phyloP scores from a whole-genome alignment of 1,140 invertebrate species.

The Matsumurasca onukii region DNA sequence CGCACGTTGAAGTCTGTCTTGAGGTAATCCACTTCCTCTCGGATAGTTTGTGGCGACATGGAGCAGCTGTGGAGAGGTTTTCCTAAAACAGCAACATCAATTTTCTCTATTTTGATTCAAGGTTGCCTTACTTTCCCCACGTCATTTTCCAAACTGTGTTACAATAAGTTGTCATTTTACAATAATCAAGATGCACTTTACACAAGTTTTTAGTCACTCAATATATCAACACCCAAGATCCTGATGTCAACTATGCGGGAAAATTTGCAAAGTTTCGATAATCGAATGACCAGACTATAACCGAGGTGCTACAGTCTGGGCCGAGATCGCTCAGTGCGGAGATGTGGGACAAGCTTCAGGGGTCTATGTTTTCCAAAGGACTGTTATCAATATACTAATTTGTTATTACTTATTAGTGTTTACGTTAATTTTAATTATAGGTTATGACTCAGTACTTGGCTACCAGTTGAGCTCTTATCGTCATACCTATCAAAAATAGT shows the following conservation, averaged over 20 bases:
- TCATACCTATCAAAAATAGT: too few relatives aligned
- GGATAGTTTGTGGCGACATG: slow-evolving; percentile 65
- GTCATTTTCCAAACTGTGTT: not conserved
- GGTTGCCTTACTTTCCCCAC: not conserved
- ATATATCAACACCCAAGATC: not conserved
- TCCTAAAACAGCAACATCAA: slow-evolving; percentile 42
- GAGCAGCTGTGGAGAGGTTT: slow-evolving; percentile 70
- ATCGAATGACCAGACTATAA: too few relatives aligned
- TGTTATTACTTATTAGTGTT: too few relatives aligned
- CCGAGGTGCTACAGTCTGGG: too few relatives aligned
- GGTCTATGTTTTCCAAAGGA: too few relatives aligned
- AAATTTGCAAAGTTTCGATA: not conserved
- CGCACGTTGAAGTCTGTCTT: slow-evolving; percentile 85
- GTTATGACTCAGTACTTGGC: too few relatives aligned
- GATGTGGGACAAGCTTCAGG: too few relatives aligned
- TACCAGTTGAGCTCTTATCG: too few relatives aligned
- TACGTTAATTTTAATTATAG: too few relatives aligned
- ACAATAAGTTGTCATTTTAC: not conserved
- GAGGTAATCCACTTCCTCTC: slow-evolving; percentile 82
- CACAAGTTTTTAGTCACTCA: not conserved
- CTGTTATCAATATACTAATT: too few relatives aligned
- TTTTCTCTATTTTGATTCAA: not conserved
- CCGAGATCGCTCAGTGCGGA: too few relatives aligned
- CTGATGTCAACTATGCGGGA: not conserved
- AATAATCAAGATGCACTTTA: slow-evolving; percentile 14